These are phyloP conservation scores for Drosophila lacicola DNA, from an alignment of 2,888 invertebrate genomes.

Conservation along the genomic window DNA sequence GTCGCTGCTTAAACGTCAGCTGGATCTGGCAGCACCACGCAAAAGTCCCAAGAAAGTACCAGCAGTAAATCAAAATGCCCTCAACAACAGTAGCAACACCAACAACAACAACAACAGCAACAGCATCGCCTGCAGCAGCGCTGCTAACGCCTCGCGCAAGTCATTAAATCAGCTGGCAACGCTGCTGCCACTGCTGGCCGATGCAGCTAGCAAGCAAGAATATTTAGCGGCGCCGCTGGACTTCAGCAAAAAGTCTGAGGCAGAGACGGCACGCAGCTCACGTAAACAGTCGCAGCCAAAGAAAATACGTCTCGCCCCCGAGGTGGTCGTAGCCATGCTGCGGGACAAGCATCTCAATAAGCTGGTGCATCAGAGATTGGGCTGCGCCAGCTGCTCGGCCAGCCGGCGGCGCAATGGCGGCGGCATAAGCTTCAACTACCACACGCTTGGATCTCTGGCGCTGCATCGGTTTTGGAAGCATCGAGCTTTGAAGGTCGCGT, in stretches of 20 bases:
- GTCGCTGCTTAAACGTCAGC: slow-evolving; percentile 75
- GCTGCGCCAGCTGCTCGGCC: slow-evolving; percentile 78
- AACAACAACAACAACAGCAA: slow-evolving; percentile 12
- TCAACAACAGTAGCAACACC: slow-evolving; percentile 4
- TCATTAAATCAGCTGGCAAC: slow-evolving; percentile 80
- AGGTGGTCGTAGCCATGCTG: slow-evolving; percentile 80
- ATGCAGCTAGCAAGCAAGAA: slow-evolving; percentile 81
- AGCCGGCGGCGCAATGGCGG: slow-evolving; percentile 55
- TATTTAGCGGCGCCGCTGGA: slow-evolving; percentile 79
- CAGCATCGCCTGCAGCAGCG: slow-evolving; percentile 13
- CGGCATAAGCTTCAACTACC: slow-evolving; percentile 85
- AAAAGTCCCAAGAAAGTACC: slow-evolving; percentile 72
- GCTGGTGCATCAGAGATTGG: slow-evolving; percentile 83
- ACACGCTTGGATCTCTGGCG: slow-evolving; percentile 85
- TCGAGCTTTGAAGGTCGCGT: slow-evolving; percentile 29
- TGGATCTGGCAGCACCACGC: slow-evolving; percentile 70
- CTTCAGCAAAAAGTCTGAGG: slow-evolving; percentile 76
- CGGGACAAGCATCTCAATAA: slow-evolving; percentile 85
- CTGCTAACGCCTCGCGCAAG: slow-evolving; percentile 61
- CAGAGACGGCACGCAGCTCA: slow-evolving; percentile 79
- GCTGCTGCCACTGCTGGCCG: slow-evolving; percentile 77
- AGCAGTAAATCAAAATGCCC: slow-evolving; percentile 9
- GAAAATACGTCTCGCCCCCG: slow-evolving; percentile 83
- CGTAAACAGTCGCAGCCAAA: slow-evolving; percentile 86
- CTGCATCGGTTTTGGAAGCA: slow-evolving; percentile 87